Conservation (phyloP, 2,888 invertebrate genomes). For the Drosophila trichaetosa region DNA sequence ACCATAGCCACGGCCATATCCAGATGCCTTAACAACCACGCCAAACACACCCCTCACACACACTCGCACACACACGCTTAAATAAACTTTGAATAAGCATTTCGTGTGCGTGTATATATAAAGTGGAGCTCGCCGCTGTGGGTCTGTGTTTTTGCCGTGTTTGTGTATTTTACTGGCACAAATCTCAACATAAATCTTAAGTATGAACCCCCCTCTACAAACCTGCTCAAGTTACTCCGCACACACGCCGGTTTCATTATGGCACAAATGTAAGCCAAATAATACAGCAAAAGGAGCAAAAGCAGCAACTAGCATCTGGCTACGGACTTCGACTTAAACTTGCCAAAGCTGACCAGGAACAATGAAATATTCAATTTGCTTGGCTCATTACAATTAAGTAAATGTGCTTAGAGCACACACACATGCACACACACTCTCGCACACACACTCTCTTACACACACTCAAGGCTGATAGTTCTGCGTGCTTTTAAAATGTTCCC, state of each 20-base stretch:
- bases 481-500: neutral
- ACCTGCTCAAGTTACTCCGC: conserved; percentile 30
- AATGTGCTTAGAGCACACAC: conserved; percentile 43
- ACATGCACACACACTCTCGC: neutral
- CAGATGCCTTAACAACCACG: conserved; percentile 27
- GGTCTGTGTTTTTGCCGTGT: conserved; percentile 45
- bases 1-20: conserved; percentile 18
- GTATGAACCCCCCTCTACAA: conserved; percentile 42
- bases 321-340: neutral
- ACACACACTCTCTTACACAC: neutral
- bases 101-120: conserved; percentile 57
- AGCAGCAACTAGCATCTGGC: conserved; percentile 26
- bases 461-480: neutral
- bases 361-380: conserved; percentile 78
- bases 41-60: conserved; percentile 17
- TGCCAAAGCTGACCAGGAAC: conserved; percentile 31
- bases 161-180: conserved; percentile 59
- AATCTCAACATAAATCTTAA: conserved; percentile 80
- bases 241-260: conserved; percentile 53
- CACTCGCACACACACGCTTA: conserved; percentile 41
- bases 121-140: conserved; percentile 40
- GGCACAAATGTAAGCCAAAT: conserved; percentile 51
- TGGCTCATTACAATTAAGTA: conserved; percentile 82
- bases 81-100: conserved; percentile 81
- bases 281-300: conserved; percentile 51